Conservation (phyloP, 2,113 vertebrate species). For the Crotalus helleri region DNA sequence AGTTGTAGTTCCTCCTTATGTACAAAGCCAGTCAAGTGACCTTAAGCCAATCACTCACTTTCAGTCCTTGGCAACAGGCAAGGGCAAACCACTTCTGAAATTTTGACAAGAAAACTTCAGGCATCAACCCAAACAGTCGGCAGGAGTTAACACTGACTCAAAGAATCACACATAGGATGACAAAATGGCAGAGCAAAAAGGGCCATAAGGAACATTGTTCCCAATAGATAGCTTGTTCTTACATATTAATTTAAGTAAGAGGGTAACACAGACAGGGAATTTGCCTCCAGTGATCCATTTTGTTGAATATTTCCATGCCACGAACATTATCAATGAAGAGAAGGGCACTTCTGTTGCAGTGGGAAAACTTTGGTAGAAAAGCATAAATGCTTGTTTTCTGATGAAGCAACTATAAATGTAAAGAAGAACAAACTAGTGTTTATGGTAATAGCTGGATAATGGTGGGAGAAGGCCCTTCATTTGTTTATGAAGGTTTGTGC, state of each 20-base stretch:
- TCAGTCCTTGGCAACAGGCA: not conserved
- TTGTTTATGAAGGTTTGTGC: not conserved
- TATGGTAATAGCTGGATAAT: not conserved
- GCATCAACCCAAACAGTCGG: not conserved
- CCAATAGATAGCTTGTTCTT: slow-evolving; percentile 15
- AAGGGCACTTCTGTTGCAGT: not conserved
- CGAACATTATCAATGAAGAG: not conserved
- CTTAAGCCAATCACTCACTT: not conserved
- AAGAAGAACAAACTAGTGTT: not conserved
- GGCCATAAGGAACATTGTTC: not conserved
- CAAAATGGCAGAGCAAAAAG: not conserved
- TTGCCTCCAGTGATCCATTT: not conserved
- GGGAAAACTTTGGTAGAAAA: not conserved
- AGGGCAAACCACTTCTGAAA: not conserved
- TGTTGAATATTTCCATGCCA: not conserved
- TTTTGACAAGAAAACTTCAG: not conserved
- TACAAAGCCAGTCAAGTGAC: not conserved
- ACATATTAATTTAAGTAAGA: not conserved
- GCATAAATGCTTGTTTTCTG: not conserved
- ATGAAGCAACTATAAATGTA: not conserved
- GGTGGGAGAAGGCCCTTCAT: not conserved
- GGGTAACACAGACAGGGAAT: not conserved
- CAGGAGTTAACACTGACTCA: not conserved
- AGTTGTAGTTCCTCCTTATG: not conserved
- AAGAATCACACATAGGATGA: slow-evolving; percentile 10